Base-by-base conservation (phyloP, 1,140 invertebrate genomes). In the Atta colombica region DNA sequence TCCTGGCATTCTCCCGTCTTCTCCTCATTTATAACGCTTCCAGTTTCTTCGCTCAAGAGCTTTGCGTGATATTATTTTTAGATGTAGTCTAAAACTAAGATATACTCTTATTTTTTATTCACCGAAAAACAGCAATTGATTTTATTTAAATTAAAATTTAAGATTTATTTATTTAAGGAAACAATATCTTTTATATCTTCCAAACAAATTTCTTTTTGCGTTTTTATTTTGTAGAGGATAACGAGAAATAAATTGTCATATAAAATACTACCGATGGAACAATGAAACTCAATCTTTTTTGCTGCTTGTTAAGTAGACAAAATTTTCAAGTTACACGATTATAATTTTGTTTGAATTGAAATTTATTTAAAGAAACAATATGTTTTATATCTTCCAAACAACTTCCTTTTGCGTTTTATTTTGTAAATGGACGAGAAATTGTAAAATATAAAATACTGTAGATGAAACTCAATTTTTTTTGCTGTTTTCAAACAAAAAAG, bases 1-100 rank as follows among this genome's bases (percentile, higher is more conserved):
- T 4, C 49, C 18, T 10, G 63, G 3, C 31, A 31, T 49, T 31
- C 12, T 55, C 16, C 72, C 16, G 45, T 58, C 14, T 68, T 35
- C 18, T 35, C 18, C 51, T 55, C 31, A 12, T 58, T 69, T 81
- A 45, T 35, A 12, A 28, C 51, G 8, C 5, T 69, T 80, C 51
- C 25, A 71, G 49, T 39, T 8, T 81, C 14, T 28, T 49, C 21
- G 39, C 49, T 69, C 65, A 55, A 81, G 21, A 69, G 31, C 49
- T 81, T 35, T 39, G 31, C 39, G 77, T 65, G 60, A 61, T 61
- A 39, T 77, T 65, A 81, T 39, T 81, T 69, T 69, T 45, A 58
- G 18, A 80, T n/a, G 31, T 81, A 71, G 10, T 39, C n/a, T 58
- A n/a, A 60, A 80, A 4, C 14, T 21, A 55, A 68, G 28, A 51